phyloP scores from a whole-genome alignment of 1,140 invertebrate genomes.

The Tachypleus tridentatus region DNA sequence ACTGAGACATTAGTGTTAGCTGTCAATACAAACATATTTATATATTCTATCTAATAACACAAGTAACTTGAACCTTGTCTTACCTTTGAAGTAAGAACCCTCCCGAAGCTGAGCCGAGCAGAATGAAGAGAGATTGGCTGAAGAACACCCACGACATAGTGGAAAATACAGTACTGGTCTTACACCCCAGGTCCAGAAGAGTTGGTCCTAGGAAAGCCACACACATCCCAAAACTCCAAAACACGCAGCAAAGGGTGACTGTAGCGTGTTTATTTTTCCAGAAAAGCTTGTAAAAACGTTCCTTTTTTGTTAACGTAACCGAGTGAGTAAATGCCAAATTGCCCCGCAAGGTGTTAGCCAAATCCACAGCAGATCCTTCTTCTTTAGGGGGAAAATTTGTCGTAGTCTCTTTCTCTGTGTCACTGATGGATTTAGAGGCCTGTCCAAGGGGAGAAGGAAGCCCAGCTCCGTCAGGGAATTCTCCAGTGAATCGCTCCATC shows the following conservation, averaged over 20 bases:
- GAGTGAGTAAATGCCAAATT: too few species aligned
- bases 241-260: constrained; percentile 36
- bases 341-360: too few species aligned
- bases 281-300: constrained; percentile 33
- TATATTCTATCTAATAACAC: too few species aligned
- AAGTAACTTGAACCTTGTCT: constrained; percentile 11
- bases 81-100: constrained; percentile 38
- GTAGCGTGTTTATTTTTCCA: constrained; percentile 35
- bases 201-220: constrained; percentile 42
- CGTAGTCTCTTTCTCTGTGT: too few species aligned
- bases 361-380: too few species aligned
- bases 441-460: too few species aligned
- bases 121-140: constrained; percentile 38
- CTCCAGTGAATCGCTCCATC: too few species aligned
- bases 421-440: too few species aligned
- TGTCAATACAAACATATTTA: too few species aligned
- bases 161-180: constrained; percentile 35
- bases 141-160: constrained; percentile 42
- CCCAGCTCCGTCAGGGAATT: too few species aligned
- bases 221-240: constrained; percentile 41
- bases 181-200: constrained; percentile 38
- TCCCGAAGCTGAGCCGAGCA: constrained; percentile 38
- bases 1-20: too few species aligned
- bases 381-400: too few species aligned
- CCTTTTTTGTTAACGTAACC: constrained; percentile 14